Evolutionary conservation across 1,140 invertebrate genomes (phyloP), one percentile per base, ranked within the genome.

Genomic region (Saccostrea cuccullata): DNA sequence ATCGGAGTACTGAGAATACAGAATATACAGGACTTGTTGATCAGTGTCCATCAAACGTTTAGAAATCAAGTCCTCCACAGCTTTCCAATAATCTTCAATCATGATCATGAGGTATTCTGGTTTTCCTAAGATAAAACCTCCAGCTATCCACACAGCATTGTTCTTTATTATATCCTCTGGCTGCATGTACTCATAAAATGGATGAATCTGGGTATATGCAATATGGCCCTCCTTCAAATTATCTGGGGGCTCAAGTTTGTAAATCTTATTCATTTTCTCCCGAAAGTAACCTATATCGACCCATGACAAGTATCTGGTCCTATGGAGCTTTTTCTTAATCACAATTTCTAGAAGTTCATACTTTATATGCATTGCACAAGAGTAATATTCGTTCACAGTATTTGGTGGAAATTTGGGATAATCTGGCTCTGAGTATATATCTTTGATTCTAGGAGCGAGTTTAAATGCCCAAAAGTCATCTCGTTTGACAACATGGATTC

Each of bases 281-380:
- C 92, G 89, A 86, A 94, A 94, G 13, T 92, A 90, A 58, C 92
- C 92, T 26, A 93, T 90, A 84, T 94, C 93, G 3, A 94, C 67
- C 93, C 93, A 94, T 11, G 91, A 91, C 86, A 94, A 90, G 86
- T 91, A 93, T 56, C 92, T 91, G 3, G 92, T 93, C 23, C 89
- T 87, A 55, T 91, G 92, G 17, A 87, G 88, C 85, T 92, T 92
- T 82, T 86, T 82, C 13, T 87, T 82, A 0, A 91, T 89, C 6
- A 91, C 88, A 26, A 55, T 89, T 36, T 91, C 58, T 55, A 93
- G 86, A 30, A 93, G 82, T 87, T 94, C 93, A 89, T 93, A 93
- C 85, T 94, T 94, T 3, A 92, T 92, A 91, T 94, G 93, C 89
- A 93, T 93, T n/a, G 91, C 91, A 89, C 92, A 92, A n/a, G 92